These are phyloP conservation scores for Psittacara wagleri DNA, from an alignment of 2,113 vertebrate genomes.

Conservation along the genomic window DNA sequence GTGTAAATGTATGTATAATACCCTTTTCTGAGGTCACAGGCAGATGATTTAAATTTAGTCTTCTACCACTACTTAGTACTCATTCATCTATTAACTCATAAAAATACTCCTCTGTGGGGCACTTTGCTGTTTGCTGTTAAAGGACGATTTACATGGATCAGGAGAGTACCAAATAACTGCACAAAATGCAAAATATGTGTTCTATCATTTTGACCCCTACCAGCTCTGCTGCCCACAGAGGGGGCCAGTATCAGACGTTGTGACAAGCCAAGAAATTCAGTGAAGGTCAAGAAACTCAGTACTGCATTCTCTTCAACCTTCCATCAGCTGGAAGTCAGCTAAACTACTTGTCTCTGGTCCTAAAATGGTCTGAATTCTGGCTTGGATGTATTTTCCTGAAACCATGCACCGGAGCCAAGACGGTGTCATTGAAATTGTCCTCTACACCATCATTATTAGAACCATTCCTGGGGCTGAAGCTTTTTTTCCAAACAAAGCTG, in stretches of 20 bases:
- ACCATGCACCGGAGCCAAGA: background rate
- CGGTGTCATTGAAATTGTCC: background rate
- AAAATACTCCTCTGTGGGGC: background rate
- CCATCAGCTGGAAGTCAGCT: background rate
- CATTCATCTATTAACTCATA: background rate
- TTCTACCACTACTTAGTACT: background rate
- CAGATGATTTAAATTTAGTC: background rate
- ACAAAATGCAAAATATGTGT: background rate
- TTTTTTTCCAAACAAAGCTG: background rate
- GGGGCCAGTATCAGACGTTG: background rate
- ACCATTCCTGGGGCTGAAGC: background rate
- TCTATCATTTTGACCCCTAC: background rate
- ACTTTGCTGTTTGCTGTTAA: background rate
- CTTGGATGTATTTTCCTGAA: background rate
- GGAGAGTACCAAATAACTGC: background rate
- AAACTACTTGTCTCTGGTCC: background rate
- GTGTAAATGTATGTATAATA: background rate
- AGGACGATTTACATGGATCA: background rate
- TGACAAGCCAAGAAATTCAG: background rate
- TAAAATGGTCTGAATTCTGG: background rate
- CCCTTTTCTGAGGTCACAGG: background rate
- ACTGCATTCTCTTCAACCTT: background rate
- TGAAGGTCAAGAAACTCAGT: background rate
- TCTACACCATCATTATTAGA: background rate
- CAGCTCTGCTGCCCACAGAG: background rate